Base-by-base conservation (phyloP, 2,797 vertebrate genomes). In the Holocentrus rufus region DNA sequence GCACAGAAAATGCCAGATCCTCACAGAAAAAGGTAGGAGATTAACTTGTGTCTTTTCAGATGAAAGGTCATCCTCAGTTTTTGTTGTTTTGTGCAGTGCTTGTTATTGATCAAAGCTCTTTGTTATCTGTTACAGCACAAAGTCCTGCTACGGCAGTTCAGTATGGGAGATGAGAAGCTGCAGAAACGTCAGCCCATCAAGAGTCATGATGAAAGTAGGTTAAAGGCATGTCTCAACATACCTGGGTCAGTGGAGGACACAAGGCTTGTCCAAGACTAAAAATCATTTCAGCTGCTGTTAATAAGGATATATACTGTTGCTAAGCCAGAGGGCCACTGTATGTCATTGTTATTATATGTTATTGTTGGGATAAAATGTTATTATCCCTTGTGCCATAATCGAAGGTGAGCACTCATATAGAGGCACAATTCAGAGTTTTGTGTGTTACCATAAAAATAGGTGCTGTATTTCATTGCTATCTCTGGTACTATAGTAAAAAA, bases 61-160 rank as follows among this genome's bases (percentile, higher is more conserved):
- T 50, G 2, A 20, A 46, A 63, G 2, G 23, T 60, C 0, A 10
- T 10, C 25, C 14, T 14, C 23, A 11, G 5, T 17, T 57, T 36
- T 52, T 36, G 14, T n/a, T 72, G 30, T 67, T 3, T 17, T 53
- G 18, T 31, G 50, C 10, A 5, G 14, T 70, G 27, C 10, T 31
- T 31, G 5, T 39, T 27, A 14, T 13, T 49, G 65, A 23, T 14
- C 22, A n/a, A 66, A 69, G 17, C 20, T 72, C 27, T 72, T 65
- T 27, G 0, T 69, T 18, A 54, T 67, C 47, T 65, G 72, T 88
- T 88, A 55, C 91, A 99, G 97, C 97, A 98, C 94, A 99, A 97
- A 94, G 93, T 99, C 82, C 94, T 99, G 25, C 87, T 99, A 88
- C 95, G 95, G 55, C 95, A 98, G 77, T 99, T 99, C 89, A 97